Conservation (phyloP, 2,797 vertebrate species). For the Odontamblyopus rebecca region DNA sequence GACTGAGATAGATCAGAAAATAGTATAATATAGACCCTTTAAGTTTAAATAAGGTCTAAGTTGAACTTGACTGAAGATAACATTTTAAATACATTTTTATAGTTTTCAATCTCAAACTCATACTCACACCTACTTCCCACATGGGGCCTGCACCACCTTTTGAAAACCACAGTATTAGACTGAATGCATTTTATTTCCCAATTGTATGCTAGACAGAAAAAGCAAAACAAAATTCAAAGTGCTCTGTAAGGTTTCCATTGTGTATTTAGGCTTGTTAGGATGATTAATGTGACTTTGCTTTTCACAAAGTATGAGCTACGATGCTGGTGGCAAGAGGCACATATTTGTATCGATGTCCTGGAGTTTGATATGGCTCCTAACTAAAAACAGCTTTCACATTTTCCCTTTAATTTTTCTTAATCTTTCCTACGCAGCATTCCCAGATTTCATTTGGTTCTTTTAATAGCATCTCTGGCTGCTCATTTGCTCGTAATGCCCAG, state of each 20-base stretch:
- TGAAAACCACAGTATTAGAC: not conserved
- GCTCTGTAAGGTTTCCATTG: not conserved
- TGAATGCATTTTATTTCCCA: not conserved
- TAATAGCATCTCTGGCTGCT: constrained; percentile 30
- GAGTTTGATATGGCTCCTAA: constrained; percentile 20
- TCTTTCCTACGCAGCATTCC: constrained; percentile 27
- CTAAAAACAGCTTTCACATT: not conserved
- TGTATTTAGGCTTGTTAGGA: constrained; percentile 11
- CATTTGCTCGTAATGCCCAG: constrained; percentile 24
- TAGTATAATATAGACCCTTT: too few species aligned
- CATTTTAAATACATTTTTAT: too few species aligned
- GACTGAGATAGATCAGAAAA: not conserved
- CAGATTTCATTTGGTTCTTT: constrained; percentile 33
- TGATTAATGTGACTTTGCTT: constrained; percentile 4
- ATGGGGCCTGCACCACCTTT: not conserved
- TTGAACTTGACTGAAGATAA: too few species aligned
- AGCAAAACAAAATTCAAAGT: not conserved
- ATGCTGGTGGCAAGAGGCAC: constrained; percentile 6
- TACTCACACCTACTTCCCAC: too few species aligned
- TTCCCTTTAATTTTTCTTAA: constrained; percentile 9
- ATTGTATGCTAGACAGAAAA: not conserved
- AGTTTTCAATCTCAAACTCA: too few species aligned
- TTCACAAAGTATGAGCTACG: not conserved
- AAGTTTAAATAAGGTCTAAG: too few species aligned
- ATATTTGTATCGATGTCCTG: constrained; percentile 13